Percentiles rank a stretch among this genome's conserved stretches.
phyloP scores from a whole-genome alignment of 92 coral and sea anemone genomes.

The Desmophyllum pertusum region DNA sequence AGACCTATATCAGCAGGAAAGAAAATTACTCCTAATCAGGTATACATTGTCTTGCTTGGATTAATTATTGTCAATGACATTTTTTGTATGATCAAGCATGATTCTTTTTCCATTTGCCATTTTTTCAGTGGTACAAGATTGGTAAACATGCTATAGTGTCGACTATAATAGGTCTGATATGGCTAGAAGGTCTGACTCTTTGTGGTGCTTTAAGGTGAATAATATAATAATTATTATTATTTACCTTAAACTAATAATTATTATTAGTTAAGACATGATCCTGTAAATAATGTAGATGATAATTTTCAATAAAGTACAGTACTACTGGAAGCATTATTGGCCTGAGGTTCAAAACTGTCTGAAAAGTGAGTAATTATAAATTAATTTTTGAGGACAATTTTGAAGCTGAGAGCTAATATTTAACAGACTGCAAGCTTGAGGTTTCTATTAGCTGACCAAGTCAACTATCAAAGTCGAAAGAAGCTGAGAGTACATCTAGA shows the following conservation, averaged over 20 bases:
- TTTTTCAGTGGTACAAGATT: slow-evolving; percentile 89
- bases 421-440: no score
- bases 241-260: background rate
- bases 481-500: no score
- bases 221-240: background rate
- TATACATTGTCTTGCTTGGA: background rate
- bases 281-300: no score
- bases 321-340: no score
- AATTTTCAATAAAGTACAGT: no score
- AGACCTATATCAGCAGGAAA: slow-evolving; percentile 95
- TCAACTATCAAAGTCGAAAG: no score
- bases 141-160: slow-evolving; percentile 89
- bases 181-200: slow-evolving; percentile 91
- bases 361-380: no score
- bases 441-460: no score
- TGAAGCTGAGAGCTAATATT: no score
- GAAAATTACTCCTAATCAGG: slow-evolving; percentile 86
- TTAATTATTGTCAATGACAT: background rate
- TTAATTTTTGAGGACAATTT: no score
- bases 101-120: background rate
- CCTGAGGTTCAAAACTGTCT: no score
- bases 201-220: slow-evolving; percentile 97
- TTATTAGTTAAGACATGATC: no score
- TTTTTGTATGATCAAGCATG: background rate
- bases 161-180: slow-evolving; percentile 79